Evolutionary conservation across 1,140 invertebrate genomes (phyloP).

Genomic region (Drosophila biarmipes): DNA sequence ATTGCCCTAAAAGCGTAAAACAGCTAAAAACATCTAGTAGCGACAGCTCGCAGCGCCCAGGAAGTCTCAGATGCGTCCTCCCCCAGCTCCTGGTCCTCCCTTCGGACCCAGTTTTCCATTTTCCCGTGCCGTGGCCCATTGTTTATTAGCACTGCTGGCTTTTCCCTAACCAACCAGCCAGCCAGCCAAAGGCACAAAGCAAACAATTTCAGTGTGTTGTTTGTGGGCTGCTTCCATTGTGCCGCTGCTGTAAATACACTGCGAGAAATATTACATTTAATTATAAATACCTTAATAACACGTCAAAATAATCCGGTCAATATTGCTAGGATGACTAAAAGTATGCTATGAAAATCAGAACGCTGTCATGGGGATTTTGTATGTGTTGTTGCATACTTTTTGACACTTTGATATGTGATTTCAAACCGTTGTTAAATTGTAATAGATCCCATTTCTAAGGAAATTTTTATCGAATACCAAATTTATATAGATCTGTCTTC

Average conservation of each 20-base stretch:
- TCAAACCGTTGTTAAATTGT: no score
- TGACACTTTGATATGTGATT: no score
- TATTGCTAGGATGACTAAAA: no score
- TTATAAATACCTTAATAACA: no score
- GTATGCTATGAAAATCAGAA: background rate
- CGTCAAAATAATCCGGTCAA: no score
- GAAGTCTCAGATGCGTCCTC: conserved; percentile 40
- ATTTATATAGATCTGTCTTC: background rate
- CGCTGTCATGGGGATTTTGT: no score
- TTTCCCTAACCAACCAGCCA: conserved; percentile 8
- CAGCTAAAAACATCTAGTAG: conserved; percentile 49
- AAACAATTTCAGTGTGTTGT: conserved; percentile 39
- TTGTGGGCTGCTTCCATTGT: conserved; percentile 33
- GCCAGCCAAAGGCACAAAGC: conserved; percentile 30
- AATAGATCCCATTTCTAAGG: no score
- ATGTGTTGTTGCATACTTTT: no score
- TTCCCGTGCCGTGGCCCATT: conserved; percentile 20
- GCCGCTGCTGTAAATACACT: conserved; percentile 4
- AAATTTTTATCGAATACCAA: background rate
- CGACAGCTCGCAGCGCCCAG: conserved; percentile 22
- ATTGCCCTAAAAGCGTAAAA: conserved; percentile 50
- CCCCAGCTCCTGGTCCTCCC: background rate
- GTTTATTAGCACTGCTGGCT: conserved; percentile 47
- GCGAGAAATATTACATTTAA: background rate
- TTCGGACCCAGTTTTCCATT: conserved; percentile 5